Evolutionary conservation across 1,140 invertebrate species (phyloP).

Genomic region (Bombus polaris): DNA sequence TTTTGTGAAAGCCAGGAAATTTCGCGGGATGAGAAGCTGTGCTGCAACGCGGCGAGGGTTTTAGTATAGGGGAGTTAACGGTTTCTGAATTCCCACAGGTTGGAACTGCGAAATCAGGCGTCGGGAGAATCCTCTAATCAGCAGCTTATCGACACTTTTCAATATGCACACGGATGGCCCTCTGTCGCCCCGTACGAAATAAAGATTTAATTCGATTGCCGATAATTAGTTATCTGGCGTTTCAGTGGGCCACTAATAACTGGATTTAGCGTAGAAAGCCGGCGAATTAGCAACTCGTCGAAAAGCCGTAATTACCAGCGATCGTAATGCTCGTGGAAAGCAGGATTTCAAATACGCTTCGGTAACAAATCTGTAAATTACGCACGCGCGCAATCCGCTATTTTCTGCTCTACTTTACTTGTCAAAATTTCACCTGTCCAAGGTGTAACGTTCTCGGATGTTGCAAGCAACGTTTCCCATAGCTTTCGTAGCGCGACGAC

Average conservation of each 20-base stretch:
- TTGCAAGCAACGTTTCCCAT: slow-evolving; percentile 8
- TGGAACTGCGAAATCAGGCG: neutral
- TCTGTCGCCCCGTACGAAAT: neutral
- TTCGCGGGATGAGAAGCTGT: neutral
- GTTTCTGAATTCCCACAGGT: neutral
- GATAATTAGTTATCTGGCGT: slow-evolving; percentile 45
- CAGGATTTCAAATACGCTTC: slow-evolving; percentile 44
- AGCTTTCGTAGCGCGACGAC: neutral
- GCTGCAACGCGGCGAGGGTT: neutral
- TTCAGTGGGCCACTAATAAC: slow-evolving; percentile 40
- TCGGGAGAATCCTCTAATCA: slow-evolving; percentile 28
- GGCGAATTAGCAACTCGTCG: slow-evolving; percentile 47
- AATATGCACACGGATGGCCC: neutral
- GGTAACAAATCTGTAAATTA: slow-evolving; percentile 46
- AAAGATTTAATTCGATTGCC: slow-evolving; percentile 49
- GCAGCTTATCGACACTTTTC: slow-evolving; percentile 48
- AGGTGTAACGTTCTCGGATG: neutral
- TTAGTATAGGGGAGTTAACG: neutral
- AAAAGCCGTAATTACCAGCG: slow-evolving; percentile 39
- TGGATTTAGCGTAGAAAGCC: slow-evolving; percentile 40
- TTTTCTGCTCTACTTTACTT: neutral
- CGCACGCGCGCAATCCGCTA: neutral
- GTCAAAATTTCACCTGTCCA: slow-evolving; percentile 19
- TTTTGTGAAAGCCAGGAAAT: neutral
- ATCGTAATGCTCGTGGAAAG: slow-evolving; percentile 34